These are phyloP conservation scores for Dermatemys mawii DNA, from an alignment of 2,113 vertebrate species.

Conservation along the genomic window DNA sequence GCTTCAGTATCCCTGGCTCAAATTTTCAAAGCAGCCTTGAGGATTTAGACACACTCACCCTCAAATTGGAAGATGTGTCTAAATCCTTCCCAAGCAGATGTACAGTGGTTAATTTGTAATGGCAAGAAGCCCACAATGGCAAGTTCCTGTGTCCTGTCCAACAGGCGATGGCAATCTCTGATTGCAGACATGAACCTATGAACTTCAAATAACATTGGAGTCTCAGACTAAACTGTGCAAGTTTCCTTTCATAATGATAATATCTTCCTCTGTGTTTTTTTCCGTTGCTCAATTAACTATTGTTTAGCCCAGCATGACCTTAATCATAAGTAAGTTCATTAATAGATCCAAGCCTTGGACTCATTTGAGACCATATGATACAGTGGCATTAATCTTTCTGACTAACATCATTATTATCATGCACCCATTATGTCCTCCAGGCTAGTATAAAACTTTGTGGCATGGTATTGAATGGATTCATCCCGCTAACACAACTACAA, in stretches of 20 bases:
- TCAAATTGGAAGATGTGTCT: neutral
- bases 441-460: conserved; percentile 51
- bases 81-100: neutral
- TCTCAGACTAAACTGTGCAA: conserved; percentile 42
- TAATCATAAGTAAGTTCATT: conserved; percentile 59
- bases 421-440: neutral
- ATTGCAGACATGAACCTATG: conserved; percentile 46
- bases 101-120: conserved; percentile 23
- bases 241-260: conserved; percentile 62
- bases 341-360: conserved; percentile 51
- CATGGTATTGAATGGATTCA: conserved; percentile 31
- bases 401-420: conserved; percentile 57
- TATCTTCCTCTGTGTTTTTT: conserved; percentile 62
- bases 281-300: conserved; percentile 68
- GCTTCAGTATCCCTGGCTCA: neutral
- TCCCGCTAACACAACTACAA: conserved; percentile 37
- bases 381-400: conserved; percentile 49
- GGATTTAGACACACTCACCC: neutral
- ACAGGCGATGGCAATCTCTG: conserved; percentile 40
- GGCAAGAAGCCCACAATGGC: conserved; percentile 46
- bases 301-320: conserved; percentile 64
- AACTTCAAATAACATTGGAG: conserved; percentile 57
- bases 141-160: conserved; percentile 68
- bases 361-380: conserved; percentile 21
- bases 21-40: neutral